These are phyloP conservation scores for Blennius ocellaris DNA, from an alignment of 2,113 vertebrate species.

Conservation along the genomic window DNA sequence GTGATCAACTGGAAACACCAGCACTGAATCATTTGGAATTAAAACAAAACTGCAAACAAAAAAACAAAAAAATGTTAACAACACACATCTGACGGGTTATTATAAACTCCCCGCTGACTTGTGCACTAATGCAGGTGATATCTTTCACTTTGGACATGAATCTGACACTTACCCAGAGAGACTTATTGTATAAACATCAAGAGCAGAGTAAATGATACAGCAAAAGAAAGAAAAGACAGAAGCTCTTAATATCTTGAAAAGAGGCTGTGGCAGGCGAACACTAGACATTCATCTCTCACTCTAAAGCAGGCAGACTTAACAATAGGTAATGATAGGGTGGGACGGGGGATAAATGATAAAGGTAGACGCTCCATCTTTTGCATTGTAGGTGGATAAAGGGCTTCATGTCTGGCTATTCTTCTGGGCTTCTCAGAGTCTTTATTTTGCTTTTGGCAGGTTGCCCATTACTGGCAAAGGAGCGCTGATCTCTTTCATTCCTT, in stretches of 20 bases:
- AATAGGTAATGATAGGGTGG: constrained; percentile 29
- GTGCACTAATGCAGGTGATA: constrained; percentile 9
- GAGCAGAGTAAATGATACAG: constrained; percentile 20
- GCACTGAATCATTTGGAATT: too few species aligned
- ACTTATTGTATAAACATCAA: constrained; percentile 25
- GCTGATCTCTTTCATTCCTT: constrained; percentile 13
- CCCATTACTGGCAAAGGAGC: constrained; percentile 10
- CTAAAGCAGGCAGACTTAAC: constrained; percentile 44
- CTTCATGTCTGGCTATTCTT: constrained; percentile 33
- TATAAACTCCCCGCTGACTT: constrained; percentile 19
- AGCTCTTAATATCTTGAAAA: constrained; percentile 36
- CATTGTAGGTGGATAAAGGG: constrained; percentile 28
- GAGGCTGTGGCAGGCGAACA: constrained; percentile 3
- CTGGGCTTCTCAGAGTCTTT: not conserved
- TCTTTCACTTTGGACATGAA: constrained; percentile 43
- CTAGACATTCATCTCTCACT: constrained; percentile 41
- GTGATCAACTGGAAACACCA: too few species aligned
- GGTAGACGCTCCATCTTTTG: constrained; percentile 9
- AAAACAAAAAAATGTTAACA: too few species aligned
- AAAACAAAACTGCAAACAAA: too few species aligned
- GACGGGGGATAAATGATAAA: constrained; percentile 32
- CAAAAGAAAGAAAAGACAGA: constrained; percentile 39
- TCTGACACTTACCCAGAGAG: constrained; percentile 41
- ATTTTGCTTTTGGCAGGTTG: constrained; percentile 33
- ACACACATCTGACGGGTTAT: not conserved